Evolutionary conservation across 1,140 invertebrate species (phyloP).

Genomic region (Procambarus virginalis): DNA sequence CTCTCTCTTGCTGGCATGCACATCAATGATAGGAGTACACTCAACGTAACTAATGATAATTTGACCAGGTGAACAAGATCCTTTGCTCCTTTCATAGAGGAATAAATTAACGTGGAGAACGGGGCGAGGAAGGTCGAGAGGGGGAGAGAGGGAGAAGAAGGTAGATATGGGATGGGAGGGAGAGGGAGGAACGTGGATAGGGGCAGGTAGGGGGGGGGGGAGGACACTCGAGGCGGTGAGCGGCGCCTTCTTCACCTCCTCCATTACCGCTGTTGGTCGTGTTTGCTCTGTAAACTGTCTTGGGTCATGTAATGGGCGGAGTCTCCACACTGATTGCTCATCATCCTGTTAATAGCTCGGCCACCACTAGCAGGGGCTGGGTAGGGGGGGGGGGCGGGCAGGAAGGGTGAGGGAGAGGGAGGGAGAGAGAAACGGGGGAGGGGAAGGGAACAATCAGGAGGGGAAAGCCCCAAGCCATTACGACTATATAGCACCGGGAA

Average conservation of each 20-base stretch:
- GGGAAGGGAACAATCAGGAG: too few species aligned
- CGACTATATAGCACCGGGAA: too few species aligned
- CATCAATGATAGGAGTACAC: too few species aligned
- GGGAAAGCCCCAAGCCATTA: too few species aligned
- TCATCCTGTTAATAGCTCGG: background rate
- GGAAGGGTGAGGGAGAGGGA: background rate
- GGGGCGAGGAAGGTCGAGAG: background rate
- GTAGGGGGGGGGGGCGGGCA: too few species aligned
- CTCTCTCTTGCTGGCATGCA: too few species aligned
- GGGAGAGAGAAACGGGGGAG: background rate
- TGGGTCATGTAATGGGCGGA: too few species aligned
- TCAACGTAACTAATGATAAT: too few species aligned
- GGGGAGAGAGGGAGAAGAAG: background rate
- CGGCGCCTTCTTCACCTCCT: background rate
- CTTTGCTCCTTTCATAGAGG: background rate
- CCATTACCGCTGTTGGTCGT: constrained; percentile 2
- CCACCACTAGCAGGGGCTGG: background rate
- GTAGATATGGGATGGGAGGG: background rate
- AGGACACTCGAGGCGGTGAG: background rate
- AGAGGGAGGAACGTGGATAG: background rate
- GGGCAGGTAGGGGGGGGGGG: background rate
- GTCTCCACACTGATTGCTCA: background rate
- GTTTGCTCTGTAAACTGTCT: too few species aligned
- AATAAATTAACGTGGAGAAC: background rate
- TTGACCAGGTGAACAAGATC: too few species aligned